phyloP scores from a whole-genome alignment of 2,888 invertebrate species.

The Lordiphosa andalusiaca region DNA sequence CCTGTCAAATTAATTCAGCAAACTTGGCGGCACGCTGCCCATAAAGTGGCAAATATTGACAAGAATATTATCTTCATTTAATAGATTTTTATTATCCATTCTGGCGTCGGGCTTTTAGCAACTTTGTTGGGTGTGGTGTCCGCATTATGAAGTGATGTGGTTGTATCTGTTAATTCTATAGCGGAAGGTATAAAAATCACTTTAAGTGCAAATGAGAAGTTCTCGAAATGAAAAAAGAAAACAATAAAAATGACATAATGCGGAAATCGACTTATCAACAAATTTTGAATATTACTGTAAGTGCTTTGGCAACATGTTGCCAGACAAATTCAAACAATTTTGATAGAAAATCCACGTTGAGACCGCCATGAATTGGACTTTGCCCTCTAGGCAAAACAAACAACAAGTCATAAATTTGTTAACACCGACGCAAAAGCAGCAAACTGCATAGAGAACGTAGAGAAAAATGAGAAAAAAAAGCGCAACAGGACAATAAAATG shows the following conservation, averaged over 20 bases:
- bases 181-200: slow-evolving; percentile 34
- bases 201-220: slow-evolving; percentile 30
- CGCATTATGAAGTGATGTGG: not conserved
- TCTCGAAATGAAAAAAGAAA: slow-evolving; percentile 18
- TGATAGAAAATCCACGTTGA: slow-evolving; percentile 26
- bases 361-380: slow-evolving; percentile 45
- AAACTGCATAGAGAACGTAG: slow-evolving; percentile 16
- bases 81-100: slow-evolving; percentile 1
- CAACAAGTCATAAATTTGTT: slow-evolving; percentile 41
- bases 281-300: slow-evolving; percentile 26
- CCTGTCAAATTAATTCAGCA: slow-evolving; percentile 3
- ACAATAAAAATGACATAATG: slow-evolving; percentile 35
- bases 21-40: slow-evolving; percentile 7
- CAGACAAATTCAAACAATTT: slow-evolving; percentile 20
- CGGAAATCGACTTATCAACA: slow-evolving; percentile 33
- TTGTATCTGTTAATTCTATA: slow-evolving; percentile 28
- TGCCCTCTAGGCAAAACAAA: slow-evolving; percentile 39
- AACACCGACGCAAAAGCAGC: slow-evolving; percentile 36
- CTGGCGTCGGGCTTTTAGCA: too few species aligned
- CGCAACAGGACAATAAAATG: slow-evolving; percentile 43
- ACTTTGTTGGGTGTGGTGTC: slow-evolving; percentile 11
- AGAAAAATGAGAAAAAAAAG: slow-evolving; percentile 33
- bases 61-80: slow-evolving; percentile 15
- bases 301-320: slow-evolving; percentile 21
- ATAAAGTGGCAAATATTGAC: slow-evolving; percentile 16